phyloP scores from a whole-genome alignment of 2,113 vertebrate genomes.

The Seriola dumerili region DNA sequence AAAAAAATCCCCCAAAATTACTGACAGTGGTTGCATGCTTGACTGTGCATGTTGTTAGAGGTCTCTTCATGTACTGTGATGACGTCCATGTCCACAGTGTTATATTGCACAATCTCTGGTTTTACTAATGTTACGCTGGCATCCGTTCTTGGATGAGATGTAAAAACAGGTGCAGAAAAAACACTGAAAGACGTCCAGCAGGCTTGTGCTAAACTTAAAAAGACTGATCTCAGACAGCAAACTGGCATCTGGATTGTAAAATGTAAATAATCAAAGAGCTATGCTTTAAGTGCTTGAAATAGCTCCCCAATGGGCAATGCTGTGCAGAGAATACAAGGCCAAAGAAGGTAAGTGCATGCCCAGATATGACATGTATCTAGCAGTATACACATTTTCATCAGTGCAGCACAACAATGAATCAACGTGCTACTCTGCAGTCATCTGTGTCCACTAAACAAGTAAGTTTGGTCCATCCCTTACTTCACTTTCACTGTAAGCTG shows the following conservation, averaged over 20 bases:
- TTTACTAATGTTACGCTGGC: slow-evolving; percentile 23
- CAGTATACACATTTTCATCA: background rate
- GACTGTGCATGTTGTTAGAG: slow-evolving; percentile 50
- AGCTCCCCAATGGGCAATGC: background rate
- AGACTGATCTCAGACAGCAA: slow-evolving; percentile 6
- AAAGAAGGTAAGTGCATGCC: background rate
- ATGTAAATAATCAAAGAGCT: background rate
- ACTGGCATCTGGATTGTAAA: slow-evolving; percentile 19
- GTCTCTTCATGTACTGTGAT: slow-evolving; percentile 29
- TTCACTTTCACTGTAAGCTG: background rate
- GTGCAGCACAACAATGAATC: background rate
- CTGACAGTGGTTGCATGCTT: slow-evolving; percentile 68
- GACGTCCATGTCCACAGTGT: slow-evolving; percentile 36
- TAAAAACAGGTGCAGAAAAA: background rate
- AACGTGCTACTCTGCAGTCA: background rate
- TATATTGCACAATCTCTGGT: slow-evolving; percentile 76
- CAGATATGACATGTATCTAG: background rate
- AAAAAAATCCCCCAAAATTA: slow-evolving; percentile 8
- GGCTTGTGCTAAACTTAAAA: background rate
- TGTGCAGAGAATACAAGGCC: slow-evolving; percentile 30
- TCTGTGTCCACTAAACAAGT: slow-evolving; percentile 21
- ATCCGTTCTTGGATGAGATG: background rate
- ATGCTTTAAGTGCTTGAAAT: background rate
- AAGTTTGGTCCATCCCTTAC: slow-evolving; percentile 32
- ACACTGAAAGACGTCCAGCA: background rate